These are phyloP conservation scores for Glossophaga mutica DNA, from an alignment of 2,797 vertebrate genomes.

Conservation along the genomic window DNA sequence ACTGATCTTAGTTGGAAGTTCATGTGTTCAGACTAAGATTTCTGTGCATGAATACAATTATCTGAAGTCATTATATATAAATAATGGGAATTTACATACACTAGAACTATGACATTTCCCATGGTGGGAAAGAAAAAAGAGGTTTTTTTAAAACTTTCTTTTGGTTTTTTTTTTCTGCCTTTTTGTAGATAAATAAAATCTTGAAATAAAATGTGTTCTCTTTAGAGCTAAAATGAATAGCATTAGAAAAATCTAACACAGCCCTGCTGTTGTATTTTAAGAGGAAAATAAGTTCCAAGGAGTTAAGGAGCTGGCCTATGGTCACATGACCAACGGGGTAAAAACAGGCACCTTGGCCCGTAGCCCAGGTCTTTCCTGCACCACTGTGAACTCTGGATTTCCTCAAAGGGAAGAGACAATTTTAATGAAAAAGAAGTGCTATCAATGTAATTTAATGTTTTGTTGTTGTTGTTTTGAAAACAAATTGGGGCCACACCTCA, in stretches of 20 bases:
- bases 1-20: not conserved
- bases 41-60: not conserved
- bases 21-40: not conserved
- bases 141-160: not conserved
- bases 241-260: not conserved
- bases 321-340: not conserved
- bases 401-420: not conserved
- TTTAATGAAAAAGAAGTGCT: not conserved
- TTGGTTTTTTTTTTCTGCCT: not conserved
- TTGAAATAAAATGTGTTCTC: not conserved
- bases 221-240: not conserved
- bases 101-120: not conserved
- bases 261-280: not conserved
- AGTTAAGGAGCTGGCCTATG: not conserved
- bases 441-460: not conserved
- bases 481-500: slow-evolving; percentile 30
- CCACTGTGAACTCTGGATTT: not conserved
- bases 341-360: not conserved
- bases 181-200: not conserved
- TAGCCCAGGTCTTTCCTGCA: not conserved
- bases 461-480: not conserved
- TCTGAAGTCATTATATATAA: not conserved
- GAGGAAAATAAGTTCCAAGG: not conserved
- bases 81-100: not conserved
- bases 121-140: not conserved